These are phyloP conservation scores for Nomada hirtipes DNA, from an alignment of 2,888 invertebrate genomes.

Conservation along the genomic window DNA sequence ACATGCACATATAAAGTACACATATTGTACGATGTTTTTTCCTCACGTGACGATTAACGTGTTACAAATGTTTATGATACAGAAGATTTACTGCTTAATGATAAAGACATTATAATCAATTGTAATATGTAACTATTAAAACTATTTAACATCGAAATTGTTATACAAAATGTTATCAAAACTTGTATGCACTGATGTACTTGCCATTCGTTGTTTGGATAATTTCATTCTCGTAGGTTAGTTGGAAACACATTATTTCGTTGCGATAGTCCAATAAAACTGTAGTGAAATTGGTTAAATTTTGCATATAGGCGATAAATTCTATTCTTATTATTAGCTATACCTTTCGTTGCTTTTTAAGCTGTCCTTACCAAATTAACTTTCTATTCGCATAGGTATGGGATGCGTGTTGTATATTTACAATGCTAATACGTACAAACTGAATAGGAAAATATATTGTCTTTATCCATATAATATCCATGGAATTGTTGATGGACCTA, in stretches of 20 bases:
- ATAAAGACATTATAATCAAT: not conserved
- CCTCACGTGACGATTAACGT: not conserved
- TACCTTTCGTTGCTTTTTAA: constrained; percentile 18
- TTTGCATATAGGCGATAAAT: not conserved
- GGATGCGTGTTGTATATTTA: constrained; percentile 73
- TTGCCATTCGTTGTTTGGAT: constrained; percentile 74
- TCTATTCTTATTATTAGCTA: not conserved
- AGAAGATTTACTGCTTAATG: not conserved
- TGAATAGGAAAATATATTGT: constrained; percentile 68
- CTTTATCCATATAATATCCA: constrained; percentile 78
- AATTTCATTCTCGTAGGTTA: constrained; percentile 78
- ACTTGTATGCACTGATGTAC: constrained; percentile 75
- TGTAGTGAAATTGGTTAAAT: not conserved
- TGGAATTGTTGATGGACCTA: constrained; percentile 72
- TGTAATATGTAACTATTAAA: not conserved
- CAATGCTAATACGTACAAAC: constrained; percentile 56
- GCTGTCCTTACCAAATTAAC: not conserved
- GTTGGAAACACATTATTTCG: constrained; percentile 29
- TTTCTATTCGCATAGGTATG: constrained; percentile 71
- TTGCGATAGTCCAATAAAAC: not conserved
- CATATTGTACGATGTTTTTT: not conserved
- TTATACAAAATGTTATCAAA: constrained; percentile 60
- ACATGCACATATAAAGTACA: too few species aligned
- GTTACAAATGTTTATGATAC: not conserved
- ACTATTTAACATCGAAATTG: not conserved